Percentiles rank a stretch among this genome's conserved stretches.
Conservation (phyloP, 2,888 invertebrate genomes). For the Alloplasta piceator region DNA sequence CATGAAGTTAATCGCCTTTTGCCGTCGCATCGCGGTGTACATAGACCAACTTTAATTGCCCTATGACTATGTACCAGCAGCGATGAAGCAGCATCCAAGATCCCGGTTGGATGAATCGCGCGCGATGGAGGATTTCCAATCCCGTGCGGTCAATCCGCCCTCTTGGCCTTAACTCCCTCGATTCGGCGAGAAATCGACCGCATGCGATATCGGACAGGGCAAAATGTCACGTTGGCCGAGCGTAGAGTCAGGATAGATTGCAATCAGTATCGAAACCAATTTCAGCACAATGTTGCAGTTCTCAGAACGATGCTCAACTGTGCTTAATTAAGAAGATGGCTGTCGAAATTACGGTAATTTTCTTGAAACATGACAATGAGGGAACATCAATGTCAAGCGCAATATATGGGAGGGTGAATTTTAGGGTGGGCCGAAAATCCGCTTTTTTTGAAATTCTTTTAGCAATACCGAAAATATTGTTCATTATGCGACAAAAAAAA, state of each 20-base stretch:
- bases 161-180: slow-evolving; percentile 30
- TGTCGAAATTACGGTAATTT: too few relatives aligned
- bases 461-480: too few relatives aligned
- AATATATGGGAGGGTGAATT: too few relatives aligned
- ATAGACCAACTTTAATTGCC: background rate
- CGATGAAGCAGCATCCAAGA: slow-evolving; percentile 10
- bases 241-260: slow-evolving; percentile 5
- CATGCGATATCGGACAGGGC: background rate
- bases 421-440: too few relatives aligned
- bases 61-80: background rate
- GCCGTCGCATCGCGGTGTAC: slow-evolving; percentile 10
- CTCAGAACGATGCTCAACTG: too few relatives aligned
- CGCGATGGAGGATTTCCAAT: slow-evolving; percentile 10
- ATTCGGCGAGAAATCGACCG: slow-evolving; percentile 31
- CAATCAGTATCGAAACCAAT: slow-evolving; percentile 15
- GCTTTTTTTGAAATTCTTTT: too few relatives aligned
- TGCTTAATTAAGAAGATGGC: too few relatives aligned
- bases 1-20: slow-evolving; percentile 5
- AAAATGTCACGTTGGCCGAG: slow-evolving; percentile 20
- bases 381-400: too few relatives aligned
- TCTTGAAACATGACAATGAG: too few relatives aligned
- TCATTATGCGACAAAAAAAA: too few relatives aligned
- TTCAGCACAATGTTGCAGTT: background rate
- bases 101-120: slow-evolving; percentile 17
- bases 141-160: slow-evolving; percentile 9